A percentile compares a stretch with the other conserved stretches of the same genome.
These are phyloP conservation scores for Tarsius wallacei DNA, from an alignment of 2,797 vertebrate genomes.

Conservation along the genomic window DNA sequence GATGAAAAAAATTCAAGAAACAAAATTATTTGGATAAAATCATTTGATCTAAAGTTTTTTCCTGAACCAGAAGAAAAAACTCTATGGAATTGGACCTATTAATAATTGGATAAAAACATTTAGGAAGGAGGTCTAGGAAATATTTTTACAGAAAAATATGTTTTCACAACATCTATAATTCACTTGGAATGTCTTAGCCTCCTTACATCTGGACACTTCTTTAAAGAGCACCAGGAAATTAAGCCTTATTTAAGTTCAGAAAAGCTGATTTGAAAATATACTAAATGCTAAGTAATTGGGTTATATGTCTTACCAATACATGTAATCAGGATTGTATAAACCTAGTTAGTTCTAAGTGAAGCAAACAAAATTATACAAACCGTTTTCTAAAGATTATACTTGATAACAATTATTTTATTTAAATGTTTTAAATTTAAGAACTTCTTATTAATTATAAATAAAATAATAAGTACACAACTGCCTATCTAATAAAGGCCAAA, in stretches of 20 bases:
- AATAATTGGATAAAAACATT: not conserved
- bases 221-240: not conserved
- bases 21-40: not conserved
- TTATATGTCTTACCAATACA: not conserved
- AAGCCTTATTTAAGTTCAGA: not conserved
- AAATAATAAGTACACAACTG: not conserved
- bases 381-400: not conserved
- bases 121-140: not conserved
- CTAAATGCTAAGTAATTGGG: not conserved
- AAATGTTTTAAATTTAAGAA: not conserved
- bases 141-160: not conserved
- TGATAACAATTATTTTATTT: not conserved
- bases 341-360: not conserved
- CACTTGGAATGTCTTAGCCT: not conserved
- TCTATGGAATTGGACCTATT: not conserved
- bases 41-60: not conserved
- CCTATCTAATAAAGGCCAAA: not conserved
- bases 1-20: not conserved
- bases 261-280: slow-evolving; percentile 26
- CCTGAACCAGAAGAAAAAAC: not conserved
- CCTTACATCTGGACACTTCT: not conserved
- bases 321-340: not conserved
- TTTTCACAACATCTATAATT: not conserved
- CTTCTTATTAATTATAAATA: slow-evolving; percentile 7
- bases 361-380: not conserved